Evolutionary conservation across 53 echinoderm and acorn worm species (phyloP).

Genomic region (Crossaster papposus): DNA sequence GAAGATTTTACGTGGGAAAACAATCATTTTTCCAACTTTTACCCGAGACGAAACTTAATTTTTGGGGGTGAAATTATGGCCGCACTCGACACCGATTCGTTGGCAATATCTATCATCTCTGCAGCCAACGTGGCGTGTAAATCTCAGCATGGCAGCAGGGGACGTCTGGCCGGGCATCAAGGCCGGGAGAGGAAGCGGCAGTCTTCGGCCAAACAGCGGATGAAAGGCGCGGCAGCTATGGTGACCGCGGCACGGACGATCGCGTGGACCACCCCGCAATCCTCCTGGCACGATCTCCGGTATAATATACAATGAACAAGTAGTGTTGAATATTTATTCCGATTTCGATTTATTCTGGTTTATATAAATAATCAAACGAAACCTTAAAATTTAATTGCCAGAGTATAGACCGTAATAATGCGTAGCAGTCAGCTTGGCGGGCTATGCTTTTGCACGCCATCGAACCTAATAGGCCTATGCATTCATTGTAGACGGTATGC

Average conservation of each 20-base stretch:
- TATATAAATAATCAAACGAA: too few relatives aligned
- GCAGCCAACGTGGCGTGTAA: neutral
- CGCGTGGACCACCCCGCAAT: conserved; percentile 57
- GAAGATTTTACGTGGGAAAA: too few relatives aligned
- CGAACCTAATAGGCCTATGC: too few relatives aligned
- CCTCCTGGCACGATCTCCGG: conserved; percentile 52
- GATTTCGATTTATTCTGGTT: too few relatives aligned
- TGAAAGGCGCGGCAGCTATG: conserved; percentile 26
- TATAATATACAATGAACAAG: neutral
- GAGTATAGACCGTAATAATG: too few relatives aligned
- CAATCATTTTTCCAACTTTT: neutral
- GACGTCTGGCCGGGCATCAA: too few relatives aligned
- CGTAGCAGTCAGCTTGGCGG: too few relatives aligned
- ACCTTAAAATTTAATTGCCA: too few relatives aligned
- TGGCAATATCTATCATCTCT: conserved; percentile 30
- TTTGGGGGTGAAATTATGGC: conserved; percentile 39
- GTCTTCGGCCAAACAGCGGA: neutral
- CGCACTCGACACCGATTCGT: conserved; percentile 20
- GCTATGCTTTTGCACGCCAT: too few relatives aligned
- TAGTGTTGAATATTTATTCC: too few relatives aligned
- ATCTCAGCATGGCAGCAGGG: neutral
- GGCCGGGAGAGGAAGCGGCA: neutral
- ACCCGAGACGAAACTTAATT: neutral
- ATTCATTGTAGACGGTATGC: too few relatives aligned
- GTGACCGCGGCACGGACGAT: conserved; percentile 47